Evolutionary conservation across 2,113 vertebrate genomes (phyloP), one percentile per base, ranked within the genome.

Genomic region (Spermophilus dauricus): DNA sequence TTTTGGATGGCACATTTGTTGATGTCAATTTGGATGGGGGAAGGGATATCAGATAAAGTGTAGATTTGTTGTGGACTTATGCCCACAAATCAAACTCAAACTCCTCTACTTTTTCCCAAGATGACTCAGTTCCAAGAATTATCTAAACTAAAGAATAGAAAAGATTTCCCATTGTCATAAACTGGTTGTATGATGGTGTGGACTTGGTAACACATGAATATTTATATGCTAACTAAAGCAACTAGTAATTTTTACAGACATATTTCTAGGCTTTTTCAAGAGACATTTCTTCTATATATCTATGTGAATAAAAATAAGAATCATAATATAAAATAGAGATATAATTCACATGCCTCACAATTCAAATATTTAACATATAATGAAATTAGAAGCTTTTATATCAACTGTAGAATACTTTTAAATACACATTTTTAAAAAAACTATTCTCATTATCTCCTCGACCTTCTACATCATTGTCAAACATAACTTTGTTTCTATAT

Each of bases 1-100:
- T 72, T 97, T 98, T 91, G 84, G 89, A 97, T 95, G 97, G 95
- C 95, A 97, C 93, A 96, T 97, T 97, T 75, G 83, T 95, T 97
- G 97, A 98, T 98, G 95, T 98, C 80, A 96, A 72, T 92, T 84
- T 93, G 82, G 77, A 63, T 97, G 53, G 75, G 69, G 75, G 65
- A 56, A 92, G 90, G 90, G 76, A 98, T 97, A 96, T 96, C 89
- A 97, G 84, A 95, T 92, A 98, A 89, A 78, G 20, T 94, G 51
- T 84, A 97, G 96, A 85, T 97, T 97, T 98, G 88, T 83, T 97
- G 65, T 94, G 93, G 58, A 88, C 73, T 96, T 98, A 18, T 0
- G 3, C 86, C 87, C 56, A 98, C 95, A 98, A 98, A 98, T 98
- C 97, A 98, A 98, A 70, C 48, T 98, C 97, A 98, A 97, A 22